A percentile compares a stretch with the other conserved stretches of the same genome.
phyloP scores from a whole-genome alignment of 2,113 vertebrate genomes.

The Dicerorhinus sumatrensis region DNA sequence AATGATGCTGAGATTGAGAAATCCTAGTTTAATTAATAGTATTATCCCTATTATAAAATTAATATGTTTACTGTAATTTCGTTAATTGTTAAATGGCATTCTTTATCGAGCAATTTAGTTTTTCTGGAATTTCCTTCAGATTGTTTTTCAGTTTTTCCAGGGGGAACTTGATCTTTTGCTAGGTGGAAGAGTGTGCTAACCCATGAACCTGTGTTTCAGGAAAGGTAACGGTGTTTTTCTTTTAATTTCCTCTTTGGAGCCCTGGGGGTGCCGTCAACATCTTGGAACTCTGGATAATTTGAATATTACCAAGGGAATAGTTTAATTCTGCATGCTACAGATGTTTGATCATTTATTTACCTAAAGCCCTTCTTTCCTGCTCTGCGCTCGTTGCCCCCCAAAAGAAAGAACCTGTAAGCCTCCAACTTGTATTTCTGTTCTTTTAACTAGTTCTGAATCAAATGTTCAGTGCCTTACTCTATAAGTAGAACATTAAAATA shows the following conservation, averaged over 20 bases:
- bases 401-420: neutral
- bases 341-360: neutral
- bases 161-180: neutral
- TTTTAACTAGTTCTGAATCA: neutral
- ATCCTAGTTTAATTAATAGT: too few species aligned
- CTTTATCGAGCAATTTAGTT: neutral
- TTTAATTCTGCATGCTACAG: neutral
- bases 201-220: neutral
- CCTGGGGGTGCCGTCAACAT: neutral
- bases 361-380: neutral
- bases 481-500: neutral
- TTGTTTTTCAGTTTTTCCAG: neutral
- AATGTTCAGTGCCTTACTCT: neutral
- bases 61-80: neutral
- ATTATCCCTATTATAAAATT: neutral
- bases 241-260: conserved; percentile 26
- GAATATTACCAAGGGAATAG: neutral
- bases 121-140: neutral
- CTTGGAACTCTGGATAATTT: neutral
- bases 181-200: neutral
- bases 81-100: neutral
- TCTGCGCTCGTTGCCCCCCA: too few species aligned
- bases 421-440: neutral
- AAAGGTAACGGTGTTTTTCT: neutral
- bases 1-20: fast-evolving